A percentile compares a stretch with the other conserved stretches of the same genome.
Evolutionary conservation across 2,113 vertebrate species (phyloP).

Genomic region (Tiliqua scincoides): DNA sequence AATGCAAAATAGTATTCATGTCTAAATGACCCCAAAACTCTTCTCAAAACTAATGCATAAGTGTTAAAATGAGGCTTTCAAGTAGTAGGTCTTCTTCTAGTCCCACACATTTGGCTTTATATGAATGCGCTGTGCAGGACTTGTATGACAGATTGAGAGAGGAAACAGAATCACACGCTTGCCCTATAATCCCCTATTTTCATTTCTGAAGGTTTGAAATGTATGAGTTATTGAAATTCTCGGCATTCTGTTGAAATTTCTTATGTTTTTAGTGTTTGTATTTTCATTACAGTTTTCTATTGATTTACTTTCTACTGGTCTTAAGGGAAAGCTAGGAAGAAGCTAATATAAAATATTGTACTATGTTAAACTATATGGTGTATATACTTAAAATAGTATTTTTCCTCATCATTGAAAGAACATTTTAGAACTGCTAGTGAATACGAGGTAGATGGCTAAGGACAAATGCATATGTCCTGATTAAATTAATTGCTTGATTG

Average conservation of each 20-base stretch:
- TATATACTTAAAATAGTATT: constrained; percentile 39
- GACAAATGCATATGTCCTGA: not conserved
- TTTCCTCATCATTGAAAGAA: constrained; percentile 32
- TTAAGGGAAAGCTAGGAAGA: not conserved
- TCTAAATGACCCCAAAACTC: constrained; percentile 13
- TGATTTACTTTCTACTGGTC: too few relatives aligned
- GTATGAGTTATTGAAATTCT: not conserved
- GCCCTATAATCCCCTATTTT: not conserved
- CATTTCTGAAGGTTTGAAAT: not conserved
- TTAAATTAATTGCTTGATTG: not conserved
- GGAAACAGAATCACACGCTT: not conserved
- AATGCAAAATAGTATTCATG: not conserved
- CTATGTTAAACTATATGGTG: not conserved
- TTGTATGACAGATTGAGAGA: not conserved
- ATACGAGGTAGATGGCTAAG: not conserved
- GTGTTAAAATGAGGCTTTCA: not conserved
- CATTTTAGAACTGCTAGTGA: not conserved
- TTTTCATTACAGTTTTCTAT: not conserved
- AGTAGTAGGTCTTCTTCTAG: not conserved
- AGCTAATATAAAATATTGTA: not conserved
- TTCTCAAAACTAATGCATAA: not conserved
- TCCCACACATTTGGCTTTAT: not conserved
- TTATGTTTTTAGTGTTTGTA: not conserved
- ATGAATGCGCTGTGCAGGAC: not conserved
- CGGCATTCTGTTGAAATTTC: not conserved